Conservation (phyloP, 2,113 vertebrate species). For the Myiagra hebetior region DNA sequence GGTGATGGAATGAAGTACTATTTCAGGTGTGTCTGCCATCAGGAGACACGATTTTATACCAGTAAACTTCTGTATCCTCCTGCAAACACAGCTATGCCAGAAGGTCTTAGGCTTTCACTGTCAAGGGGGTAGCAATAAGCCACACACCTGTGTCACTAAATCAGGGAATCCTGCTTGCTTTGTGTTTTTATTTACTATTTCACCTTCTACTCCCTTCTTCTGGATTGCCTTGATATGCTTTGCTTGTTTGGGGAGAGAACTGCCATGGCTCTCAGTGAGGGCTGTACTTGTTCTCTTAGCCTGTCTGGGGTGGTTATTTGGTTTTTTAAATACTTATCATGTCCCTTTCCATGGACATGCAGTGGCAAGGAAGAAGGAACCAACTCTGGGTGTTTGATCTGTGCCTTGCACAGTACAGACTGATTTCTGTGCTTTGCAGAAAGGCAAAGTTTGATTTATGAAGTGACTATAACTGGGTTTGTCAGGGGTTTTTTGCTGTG, state of each 20-base stretch:
- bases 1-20: not conserved
- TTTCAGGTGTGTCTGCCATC: not conserved
- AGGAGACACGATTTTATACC: not conserved
- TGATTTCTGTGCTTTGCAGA: not conserved
- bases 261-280: not conserved
- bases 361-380: not conserved
- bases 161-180: not conserved
- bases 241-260: not conserved
- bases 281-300: not conserved
- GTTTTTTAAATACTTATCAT: not conserved
- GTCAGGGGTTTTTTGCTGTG: not conserved
- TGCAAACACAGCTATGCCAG: not conserved
- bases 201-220: not conserved
- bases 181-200: not conserved
- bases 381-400: not conserved
- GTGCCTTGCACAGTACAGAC: not conserved
- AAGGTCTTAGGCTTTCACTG: not conserved
- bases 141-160: not conserved
- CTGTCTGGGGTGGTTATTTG: not conserved
- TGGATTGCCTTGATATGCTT: not conserved
- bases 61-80: not conserved
- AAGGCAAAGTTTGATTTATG: not conserved
- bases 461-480: not conserved
- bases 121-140: not conserved
- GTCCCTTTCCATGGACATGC: not conserved